Evolutionary conservation across 1,140 invertebrate genomes (phyloP).

Genomic region (Panagrolaimus sp.): DNA sequence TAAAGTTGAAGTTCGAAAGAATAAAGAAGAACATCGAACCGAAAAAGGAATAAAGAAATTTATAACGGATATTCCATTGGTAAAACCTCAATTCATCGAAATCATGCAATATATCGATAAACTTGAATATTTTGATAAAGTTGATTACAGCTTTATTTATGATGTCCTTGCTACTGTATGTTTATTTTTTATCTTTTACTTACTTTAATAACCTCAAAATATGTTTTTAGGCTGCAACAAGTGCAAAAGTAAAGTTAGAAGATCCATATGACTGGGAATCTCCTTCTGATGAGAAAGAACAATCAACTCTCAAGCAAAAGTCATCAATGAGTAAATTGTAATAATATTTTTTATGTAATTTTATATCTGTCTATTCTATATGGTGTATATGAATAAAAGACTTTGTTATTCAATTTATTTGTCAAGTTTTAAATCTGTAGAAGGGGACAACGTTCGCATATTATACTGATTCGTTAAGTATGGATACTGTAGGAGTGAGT

Average conservation of each 20-base stretch:
- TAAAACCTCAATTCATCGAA: constrained; percentile 18
- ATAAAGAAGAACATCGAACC: constrained; percentile 31
- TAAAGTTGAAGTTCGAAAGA: constrained; percentile 24
- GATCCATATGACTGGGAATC: constrained; percentile 43
- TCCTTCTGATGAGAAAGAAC: neutral
- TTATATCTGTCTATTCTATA: too few relatives aligned
- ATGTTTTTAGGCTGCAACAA: constrained; percentile 27
- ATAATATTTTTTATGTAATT: too few relatives aligned
- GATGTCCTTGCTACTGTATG: constrained; percentile 13
- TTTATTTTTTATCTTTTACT: too few relatives aligned
- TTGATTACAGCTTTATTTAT: constrained; percentile 30
- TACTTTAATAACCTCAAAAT: neutral
- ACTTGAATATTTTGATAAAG: constrained; percentile 24
- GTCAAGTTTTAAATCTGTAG: too few relatives aligned
- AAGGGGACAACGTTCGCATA: too few relatives aligned
- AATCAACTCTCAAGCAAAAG: too few relatives aligned
- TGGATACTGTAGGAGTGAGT: too few relatives aligned
- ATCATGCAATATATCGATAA: constrained; percentile 30
- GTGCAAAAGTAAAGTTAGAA: constrained; percentile 27
- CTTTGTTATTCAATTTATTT: too few relatives aligned
- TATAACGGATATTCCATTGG: constrained; percentile 3
- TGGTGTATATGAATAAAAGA: too few relatives aligned
- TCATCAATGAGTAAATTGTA: too few relatives aligned
- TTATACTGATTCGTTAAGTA: too few relatives aligned
- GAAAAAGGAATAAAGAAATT: constrained; percentile 11